Evolutionary conservation across 1,140 invertebrate species (phyloP).

Genomic region (Hydropsyche tenuis): DNA sequence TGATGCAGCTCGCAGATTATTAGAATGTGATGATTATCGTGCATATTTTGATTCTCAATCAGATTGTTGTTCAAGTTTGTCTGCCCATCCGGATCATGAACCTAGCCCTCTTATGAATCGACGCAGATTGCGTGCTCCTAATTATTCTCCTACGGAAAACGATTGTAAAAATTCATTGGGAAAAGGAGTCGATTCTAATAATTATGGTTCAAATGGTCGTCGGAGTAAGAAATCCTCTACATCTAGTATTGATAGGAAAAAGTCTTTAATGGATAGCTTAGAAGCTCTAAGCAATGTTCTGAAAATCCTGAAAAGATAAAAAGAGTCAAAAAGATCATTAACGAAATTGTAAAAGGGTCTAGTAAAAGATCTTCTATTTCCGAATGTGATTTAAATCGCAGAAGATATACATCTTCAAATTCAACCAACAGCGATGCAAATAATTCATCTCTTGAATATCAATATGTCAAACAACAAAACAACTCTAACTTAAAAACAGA

Average conservation of each 20-base stretch:
- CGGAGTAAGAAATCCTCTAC: slow-evolving; percentile 60
- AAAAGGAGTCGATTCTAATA: slow-evolving; percentile 40
- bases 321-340: slow-evolving; percentile 42
- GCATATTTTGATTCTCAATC: slow-evolving; percentile 87
- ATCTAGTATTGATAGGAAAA: slow-evolving; percentile 62
- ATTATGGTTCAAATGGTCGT: slow-evolving; percentile 56
- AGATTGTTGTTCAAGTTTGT: slow-evolving; percentile 79
- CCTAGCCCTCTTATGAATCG: slow-evolving; percentile 60
- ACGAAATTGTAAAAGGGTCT: slow-evolving; percentile 40
- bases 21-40: slow-evolving; percentile 91
- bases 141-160: slow-evolving; percentile 53
- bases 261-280: slow-evolving; percentile 59
- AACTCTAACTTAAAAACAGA: slow-evolving; percentile 57
- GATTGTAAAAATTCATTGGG: slow-evolving; percentile 24
- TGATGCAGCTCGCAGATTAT: slow-evolving; percentile 77
- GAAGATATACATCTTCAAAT: slow-evolving; percentile 46
- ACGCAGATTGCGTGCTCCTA: slow-evolving; percentile 53
- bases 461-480: slow-evolving; percentile 49
- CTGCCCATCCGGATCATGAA: slow-evolving; percentile 69
- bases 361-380: slow-evolving; percentile 45
- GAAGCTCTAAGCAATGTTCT: slow-evolving; percentile 55
- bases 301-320: slow-evolving; percentile 45
- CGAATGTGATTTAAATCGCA: slow-evolving; percentile 42
- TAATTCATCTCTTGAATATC: slow-evolving; percentile 47
- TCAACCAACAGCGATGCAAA: slow-evolving; percentile 48